Evolutionary conservation across 2,888 invertebrate genomes (phyloP), one percentile per base, ranked within the genome.

Genomic region (Meandrusa payeni): DNA sequence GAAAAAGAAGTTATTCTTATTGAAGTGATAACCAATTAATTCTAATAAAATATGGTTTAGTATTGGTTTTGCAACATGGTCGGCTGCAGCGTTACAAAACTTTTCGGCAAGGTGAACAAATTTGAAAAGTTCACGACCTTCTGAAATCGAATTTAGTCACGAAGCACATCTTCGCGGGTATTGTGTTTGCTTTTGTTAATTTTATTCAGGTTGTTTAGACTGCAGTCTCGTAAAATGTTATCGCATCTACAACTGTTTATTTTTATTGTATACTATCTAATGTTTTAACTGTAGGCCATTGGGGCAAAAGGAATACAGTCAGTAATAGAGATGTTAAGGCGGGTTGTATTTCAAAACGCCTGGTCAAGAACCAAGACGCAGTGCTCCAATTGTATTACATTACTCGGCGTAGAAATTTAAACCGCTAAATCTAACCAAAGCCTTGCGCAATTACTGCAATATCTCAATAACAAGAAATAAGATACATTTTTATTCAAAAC

Each of bases 111-210:
- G 70, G 70, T 71, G 68, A 76, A 65, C 61, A 63, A 59, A 62
- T 61, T 61, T 55, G 57, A 66, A 74, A 77, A 78, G 78, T 72
- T 78, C 74, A 76, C 61, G 75, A 69, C 66, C 71, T 69, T 66
- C 57, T 61, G 49, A 57, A 59, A 63, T 64, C 54, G 52, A 50
- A 48, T 51, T 54, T 48, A 59, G 65, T 71, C 66, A 70, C 64
- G 69, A 69, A 61, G 59, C 61, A 58, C 57, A 60, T 68, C 64
- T 60, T 47, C 38, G 53, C 40, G 37, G 46, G 47, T 55, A 54
- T 50, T 50, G 50, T 45, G 15, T 27, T 51, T 38, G 54, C 48
- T 51, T 52, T 48, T 6, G 4, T 1, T 26, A 26, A 1, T 10
- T n/a, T 10, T 15, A 10, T 26, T 36, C 4, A 10, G 6, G 2